phyloP scores from a whole-genome alignment of 2,888 invertebrate genomes.

The Sarcophaga caerulescens region DNA sequence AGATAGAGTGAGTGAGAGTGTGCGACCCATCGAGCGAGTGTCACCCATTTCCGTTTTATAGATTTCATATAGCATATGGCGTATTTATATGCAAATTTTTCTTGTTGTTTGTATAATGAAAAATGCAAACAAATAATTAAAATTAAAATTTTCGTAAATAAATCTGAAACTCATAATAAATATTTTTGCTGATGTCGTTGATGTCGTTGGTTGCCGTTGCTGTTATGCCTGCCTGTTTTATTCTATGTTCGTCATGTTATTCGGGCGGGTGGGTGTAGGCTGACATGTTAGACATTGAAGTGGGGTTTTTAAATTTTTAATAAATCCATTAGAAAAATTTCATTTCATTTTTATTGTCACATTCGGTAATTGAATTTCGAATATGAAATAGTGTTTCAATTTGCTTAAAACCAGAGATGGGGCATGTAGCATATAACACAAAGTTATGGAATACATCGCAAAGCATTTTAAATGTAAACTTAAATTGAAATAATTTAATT shows the following conservation, averaged over 20 bases:
- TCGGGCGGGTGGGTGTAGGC: not conserved
- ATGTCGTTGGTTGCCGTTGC: conserved; percentile 8
- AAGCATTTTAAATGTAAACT: too few species aligned
- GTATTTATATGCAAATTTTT: conserved; percentile 79
- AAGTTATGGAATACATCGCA: too few species aligned
- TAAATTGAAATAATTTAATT: too few species aligned
- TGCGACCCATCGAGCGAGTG: not conserved
- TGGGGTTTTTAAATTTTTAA: conserved; percentile 22
- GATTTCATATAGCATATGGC: conserved; percentile 77
- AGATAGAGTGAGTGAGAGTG: not conserved
- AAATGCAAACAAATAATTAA: conserved; percentile 77
- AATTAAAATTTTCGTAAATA: conserved; percentile 74
- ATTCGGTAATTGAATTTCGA: not conserved
- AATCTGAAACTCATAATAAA: conserved; percentile 58
- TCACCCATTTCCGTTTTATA: conserved; percentile 57
- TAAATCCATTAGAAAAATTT: conserved; percentile 17
- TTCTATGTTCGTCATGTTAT: too few species aligned
- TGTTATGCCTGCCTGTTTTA: not conserved
- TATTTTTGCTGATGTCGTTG: conserved; percentile 62
- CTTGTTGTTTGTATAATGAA: conserved; percentile 55
- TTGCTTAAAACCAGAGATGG: not conserved
- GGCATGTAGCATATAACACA: too few species aligned
- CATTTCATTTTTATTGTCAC: not conserved
- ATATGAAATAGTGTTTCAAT: not conserved
- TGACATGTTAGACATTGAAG: conserved; percentile 15